Evolutionary conservation across 2,113 vertebrate species (phyloP), one percentile per base, ranked within the genome.

Genomic region (Trochalopteron elliotii): DNA sequence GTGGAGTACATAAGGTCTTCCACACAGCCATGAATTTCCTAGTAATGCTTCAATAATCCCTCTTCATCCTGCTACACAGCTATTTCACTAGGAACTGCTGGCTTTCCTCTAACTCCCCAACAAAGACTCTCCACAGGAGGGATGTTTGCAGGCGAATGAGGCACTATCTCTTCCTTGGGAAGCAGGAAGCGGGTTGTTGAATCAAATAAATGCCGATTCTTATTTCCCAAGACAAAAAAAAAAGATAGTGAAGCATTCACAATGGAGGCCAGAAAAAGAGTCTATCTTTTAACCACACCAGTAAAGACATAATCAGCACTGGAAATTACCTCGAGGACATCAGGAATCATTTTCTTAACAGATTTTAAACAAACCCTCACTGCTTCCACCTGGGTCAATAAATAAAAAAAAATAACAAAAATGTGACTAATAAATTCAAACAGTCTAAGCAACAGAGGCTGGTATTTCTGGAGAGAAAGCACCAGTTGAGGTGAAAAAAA

Each of bases 41-140:
- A 90, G 93, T 93, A 97, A 94, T 80, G 80, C 96, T 93, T 92
- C 93, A 95, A 47, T 92, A 97, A 96, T 92, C 96, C 92, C 83
- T 75, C 93, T 60, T 82, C 88, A 96, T 92, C 85, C 91, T 67
- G 68, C 93, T 67, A 67, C 8, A 11, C 75, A 83, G 75, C 71
- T 91, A 80, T 96, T 91, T 94, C 50, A 91, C 82, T 31, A 83
- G 67, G 68, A 80, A 55, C 52, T 92, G 69, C 68, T 74, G 65
- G 85, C 79, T 69, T 68, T 83, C 64, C 64, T 47, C 79, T 56
- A 86, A 78, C 76, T 83, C 68, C 76, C 17, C 75, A 79, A 72
- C 75, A 89, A 88, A 83, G 80, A 83, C 40, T 64, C 93, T 93
- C 80, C 69, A 75, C 86, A 90, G 92, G 90, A 93, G 85, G 86